These are phyloP conservation scores for Sphaerophoria rueppellii DNA, from an alignment of 2,888 invertebrate genomes.

Conservation along the genomic window DNA sequence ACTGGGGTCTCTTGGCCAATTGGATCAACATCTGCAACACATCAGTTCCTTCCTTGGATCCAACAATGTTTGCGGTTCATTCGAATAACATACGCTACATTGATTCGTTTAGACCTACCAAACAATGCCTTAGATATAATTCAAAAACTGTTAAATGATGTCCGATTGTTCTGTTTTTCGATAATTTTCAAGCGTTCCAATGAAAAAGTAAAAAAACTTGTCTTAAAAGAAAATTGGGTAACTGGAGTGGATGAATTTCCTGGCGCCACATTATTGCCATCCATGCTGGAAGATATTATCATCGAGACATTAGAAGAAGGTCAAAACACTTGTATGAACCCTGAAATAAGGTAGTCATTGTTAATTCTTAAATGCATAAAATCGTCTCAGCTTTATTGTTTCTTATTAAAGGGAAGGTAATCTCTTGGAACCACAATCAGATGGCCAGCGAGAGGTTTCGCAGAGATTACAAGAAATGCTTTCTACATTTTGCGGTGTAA, in stretches of 20 bases:
- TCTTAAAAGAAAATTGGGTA: constrained; percentile 92
- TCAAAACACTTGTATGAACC: constrained; percentile 87
- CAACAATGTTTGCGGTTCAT: constrained; percentile 92
- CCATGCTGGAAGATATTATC: constrained; percentile 88
- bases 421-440: constrained; percentile 82
- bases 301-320: constrained; percentile 88
- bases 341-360: constrained; percentile 86
- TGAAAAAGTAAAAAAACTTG: constrained; percentile 88
- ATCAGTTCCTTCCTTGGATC: constrained; percentile 87
- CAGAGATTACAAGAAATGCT: constrained; percentile 85
- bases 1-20: constrained; percentile 81
- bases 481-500: constrained; percentile 85
- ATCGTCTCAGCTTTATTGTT: background rate
- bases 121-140: constrained; percentile 93
- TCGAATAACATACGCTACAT: constrained; percentile 89
- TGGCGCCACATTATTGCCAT: constrained; percentile 90
- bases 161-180: constrained; percentile 92
- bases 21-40: constrained; percentile 83
- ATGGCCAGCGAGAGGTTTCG: constrained; percentile 81
- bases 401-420: constrained; percentile 81
- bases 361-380: background rate
- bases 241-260: constrained; percentile 93
- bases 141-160: constrained; percentile 92
- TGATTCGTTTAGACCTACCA: constrained; percentile 93
- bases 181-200: constrained; percentile 93